Evolutionary conservation across 1,140 invertebrate genomes (phyloP).

Genomic region (Pteromalus puparum): DNA sequence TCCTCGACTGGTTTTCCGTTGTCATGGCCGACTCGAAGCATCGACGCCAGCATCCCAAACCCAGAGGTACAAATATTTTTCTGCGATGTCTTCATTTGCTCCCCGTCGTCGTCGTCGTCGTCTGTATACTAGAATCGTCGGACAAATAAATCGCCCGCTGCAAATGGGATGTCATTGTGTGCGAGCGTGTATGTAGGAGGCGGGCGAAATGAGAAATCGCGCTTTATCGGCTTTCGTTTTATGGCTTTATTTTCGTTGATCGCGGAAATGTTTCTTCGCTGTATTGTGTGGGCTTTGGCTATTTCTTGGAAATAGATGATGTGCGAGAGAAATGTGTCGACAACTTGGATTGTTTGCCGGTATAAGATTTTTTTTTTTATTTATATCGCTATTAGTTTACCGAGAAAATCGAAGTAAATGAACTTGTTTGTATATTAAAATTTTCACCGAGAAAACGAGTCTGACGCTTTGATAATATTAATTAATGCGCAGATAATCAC

Average conservation of each 20-base stretch:
- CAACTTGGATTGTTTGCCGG: not conserved
- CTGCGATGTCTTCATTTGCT: not conserved
- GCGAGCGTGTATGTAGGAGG: not conserved
- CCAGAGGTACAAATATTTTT: conserved; percentile 74
- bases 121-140: not conserved
- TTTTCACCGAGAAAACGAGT: too few relatives aligned
- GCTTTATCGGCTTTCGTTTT: conserved; percentile 28
- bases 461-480: too few relatives aligned
- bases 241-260: not conserved
- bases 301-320: not conserved
- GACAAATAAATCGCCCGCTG: conserved; percentile 16
- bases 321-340: not conserved
- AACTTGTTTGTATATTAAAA: too few relatives aligned
- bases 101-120: not conserved
- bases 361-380: not conserved
- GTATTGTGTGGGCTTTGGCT: not conserved
- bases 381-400: too few relatives aligned
- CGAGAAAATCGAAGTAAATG: too few relatives aligned
- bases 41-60: conserved; percentile 76
- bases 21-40: conserved; percentile 87
- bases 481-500: too few relatives aligned
- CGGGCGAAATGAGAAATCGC: not conserved
- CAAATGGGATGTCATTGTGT: conserved; percentile 8
- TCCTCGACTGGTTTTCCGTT: conserved; percentile 96
- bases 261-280: not conserved